phyloP scores from a whole-genome alignment of 2,888 invertebrate species.

The Balanococcus diminutus region DNA sequence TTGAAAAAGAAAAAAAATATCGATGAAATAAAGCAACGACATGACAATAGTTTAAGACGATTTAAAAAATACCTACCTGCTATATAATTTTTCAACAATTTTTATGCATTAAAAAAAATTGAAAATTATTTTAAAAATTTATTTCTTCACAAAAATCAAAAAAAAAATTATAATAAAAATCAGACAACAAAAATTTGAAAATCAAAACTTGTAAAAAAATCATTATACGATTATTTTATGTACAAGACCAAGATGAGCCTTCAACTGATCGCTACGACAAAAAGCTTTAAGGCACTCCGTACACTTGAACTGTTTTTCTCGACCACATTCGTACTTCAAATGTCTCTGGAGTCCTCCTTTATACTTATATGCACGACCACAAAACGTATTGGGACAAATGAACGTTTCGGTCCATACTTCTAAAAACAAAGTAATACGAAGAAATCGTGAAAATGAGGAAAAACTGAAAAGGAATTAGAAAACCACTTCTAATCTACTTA shows the following conservation, averaged over 20 bases:
- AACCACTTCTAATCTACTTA: no score
- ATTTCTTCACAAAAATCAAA: background rate
- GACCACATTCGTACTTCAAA: conserved; percentile 60
- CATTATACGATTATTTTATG: background rate
- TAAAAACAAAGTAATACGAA: background rate
- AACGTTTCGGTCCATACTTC: background rate
- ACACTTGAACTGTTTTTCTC: conserved; percentile 65
- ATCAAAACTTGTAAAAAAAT: background rate
- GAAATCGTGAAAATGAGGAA: background rate
- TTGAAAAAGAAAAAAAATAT: background rate
- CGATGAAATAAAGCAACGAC: background rate
- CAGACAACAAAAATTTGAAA: background rate
- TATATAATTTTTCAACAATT: no score
- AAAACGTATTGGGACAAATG: conserved; percentile 49
- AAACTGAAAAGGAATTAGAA: no score
- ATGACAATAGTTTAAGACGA: no score
- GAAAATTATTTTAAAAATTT: no score
- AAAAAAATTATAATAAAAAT: background rate
- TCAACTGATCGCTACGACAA: conserved; percentile 49
- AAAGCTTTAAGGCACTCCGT: conserved; percentile 35
- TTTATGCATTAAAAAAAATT: no score
- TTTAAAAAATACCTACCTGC: no score
- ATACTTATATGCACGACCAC: conserved; percentile 52
- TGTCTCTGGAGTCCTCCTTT: conserved; percentile 53
- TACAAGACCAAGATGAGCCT: conserved; percentile 47